Evolutionary conservation across 2,888 invertebrate species (phyloP).

Genomic region (Adelognathus sp.): DNA sequence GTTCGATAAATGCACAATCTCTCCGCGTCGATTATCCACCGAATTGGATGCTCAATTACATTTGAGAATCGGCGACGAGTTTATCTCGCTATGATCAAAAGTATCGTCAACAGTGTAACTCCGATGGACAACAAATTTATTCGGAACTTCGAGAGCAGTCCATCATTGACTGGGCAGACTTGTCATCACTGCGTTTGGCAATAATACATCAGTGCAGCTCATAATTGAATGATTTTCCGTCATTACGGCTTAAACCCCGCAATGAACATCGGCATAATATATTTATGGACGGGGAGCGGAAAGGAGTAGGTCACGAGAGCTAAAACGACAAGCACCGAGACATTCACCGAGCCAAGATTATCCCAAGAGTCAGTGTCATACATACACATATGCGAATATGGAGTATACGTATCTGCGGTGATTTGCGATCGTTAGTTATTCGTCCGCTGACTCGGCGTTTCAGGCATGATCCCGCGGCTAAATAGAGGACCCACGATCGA

Average conservation of each 20-base stretch:
- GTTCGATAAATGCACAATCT: no score
- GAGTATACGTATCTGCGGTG: conserved; percentile 23
- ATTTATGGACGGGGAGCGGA: conserved; percentile 27
- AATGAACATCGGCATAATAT: conserved; percentile 28
- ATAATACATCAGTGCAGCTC: not conserved
- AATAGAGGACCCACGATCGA: conserved; percentile 50
- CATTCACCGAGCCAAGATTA: conserved; percentile 48
- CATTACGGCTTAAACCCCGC: not conserved
- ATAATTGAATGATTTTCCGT: not conserved
- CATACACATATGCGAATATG: not conserved
- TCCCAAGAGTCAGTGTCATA: not conserved
- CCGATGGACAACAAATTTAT: not conserved
- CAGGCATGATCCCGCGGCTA: conserved; percentile 36
- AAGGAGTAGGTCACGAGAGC: conserved; percentile 46
- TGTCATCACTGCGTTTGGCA: not conserved
- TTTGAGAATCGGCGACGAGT: no score
- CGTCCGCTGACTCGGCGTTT: conserved; percentile 47
- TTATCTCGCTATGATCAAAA: no score
- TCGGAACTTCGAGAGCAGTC: not conserved
- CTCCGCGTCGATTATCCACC: no score
- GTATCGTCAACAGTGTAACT: no score
- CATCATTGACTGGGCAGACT: not conserved
- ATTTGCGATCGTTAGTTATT: conserved; percentile 54
- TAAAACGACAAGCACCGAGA: conserved; percentile 30
- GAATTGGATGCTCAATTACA: no score